Evolutionary conservation across 2,797 vertebrate genomes (phyloP).

Genomic region (Zalophus californianus): DNA sequence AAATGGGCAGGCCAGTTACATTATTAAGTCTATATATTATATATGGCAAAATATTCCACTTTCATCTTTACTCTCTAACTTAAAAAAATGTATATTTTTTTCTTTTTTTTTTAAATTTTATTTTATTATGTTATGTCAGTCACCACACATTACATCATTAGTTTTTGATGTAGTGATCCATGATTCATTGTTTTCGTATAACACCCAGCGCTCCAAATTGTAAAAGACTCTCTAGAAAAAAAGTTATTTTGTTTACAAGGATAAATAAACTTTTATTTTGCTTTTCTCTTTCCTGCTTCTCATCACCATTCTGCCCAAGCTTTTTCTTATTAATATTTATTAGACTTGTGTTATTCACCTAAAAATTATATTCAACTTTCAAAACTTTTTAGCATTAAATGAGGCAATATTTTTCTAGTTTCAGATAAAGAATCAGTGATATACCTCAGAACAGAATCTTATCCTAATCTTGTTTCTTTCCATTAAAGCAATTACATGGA

Average conservation of each 20-base stretch:
- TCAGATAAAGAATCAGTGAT: not conserved
- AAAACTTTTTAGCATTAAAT: not conserved
- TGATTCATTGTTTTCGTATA: too few species aligned
- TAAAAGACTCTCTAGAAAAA: not conserved
- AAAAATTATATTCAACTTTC: not conserved
- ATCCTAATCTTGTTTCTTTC: not conserved
- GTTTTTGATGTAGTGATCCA: too few species aligned
- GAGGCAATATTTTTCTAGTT: not conserved
- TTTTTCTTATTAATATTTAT: not conserved
- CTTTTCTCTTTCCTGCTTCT: not conserved
- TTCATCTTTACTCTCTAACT: not conserved
- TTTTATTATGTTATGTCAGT: too few species aligned
- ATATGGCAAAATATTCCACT: not conserved
- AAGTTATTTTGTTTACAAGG: not conserved
- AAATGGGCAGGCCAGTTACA: not conserved
- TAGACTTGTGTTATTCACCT: not conserved
- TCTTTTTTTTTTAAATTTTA: too few species aligned
- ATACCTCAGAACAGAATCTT: not conserved
- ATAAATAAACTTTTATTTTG: not conserved
- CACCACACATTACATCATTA: too few species aligned
- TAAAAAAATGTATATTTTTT: not conserved
- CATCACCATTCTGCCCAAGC: not conserved
- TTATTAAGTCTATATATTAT: not conserved
- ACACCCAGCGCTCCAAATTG: not conserved
- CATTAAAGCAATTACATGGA: not conserved